phyloP scores from a whole-genome alignment of 2,888 invertebrate species.

The Ophion slaviceki region DNA sequence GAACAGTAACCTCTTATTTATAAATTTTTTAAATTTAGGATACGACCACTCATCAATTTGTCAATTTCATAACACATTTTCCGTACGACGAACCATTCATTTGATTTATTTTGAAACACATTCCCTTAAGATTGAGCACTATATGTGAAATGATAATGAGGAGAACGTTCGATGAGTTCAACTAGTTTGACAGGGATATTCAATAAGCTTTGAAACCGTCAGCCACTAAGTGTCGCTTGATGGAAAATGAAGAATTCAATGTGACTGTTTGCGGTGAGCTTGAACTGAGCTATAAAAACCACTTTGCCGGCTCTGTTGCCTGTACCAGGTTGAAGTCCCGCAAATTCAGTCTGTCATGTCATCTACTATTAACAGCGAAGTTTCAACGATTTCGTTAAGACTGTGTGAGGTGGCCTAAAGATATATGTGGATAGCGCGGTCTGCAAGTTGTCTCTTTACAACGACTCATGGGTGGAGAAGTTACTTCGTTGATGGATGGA shows the following conservation, averaged over 20 bases:
- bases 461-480: not conserved
- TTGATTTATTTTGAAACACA: not conserved
- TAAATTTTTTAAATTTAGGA: too few relatives aligned
- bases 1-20: too few relatives aligned
- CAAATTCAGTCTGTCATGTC: conserved; percentile 14
- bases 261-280: conserved; percentile 23
- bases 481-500: not conserved
- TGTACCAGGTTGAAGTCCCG: conserved; percentile 11
- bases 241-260: conserved; percentile 22
- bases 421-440: not conserved
- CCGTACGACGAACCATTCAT: not conserved
- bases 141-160: not conserved
- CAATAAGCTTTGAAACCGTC: not conserved
- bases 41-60: too few relatives aligned
- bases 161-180: not conserved
- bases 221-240: conserved; percentile 13
- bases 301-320: conserved; percentile 37
- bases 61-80: too few relatives aligned
- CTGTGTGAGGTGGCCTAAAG: conserved; percentile 23
- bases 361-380: conserved; percentile 35
- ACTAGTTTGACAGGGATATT: not conserved
- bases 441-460: conserved; percentile 1
- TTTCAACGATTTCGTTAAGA: conserved; percentile 44
- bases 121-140: not conserved
- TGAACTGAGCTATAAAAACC: conserved; percentile 40